Evolutionary conservation across 2,888 invertebrate species (phyloP).

Genomic region (Adelphocoris suturalis): DNA sequence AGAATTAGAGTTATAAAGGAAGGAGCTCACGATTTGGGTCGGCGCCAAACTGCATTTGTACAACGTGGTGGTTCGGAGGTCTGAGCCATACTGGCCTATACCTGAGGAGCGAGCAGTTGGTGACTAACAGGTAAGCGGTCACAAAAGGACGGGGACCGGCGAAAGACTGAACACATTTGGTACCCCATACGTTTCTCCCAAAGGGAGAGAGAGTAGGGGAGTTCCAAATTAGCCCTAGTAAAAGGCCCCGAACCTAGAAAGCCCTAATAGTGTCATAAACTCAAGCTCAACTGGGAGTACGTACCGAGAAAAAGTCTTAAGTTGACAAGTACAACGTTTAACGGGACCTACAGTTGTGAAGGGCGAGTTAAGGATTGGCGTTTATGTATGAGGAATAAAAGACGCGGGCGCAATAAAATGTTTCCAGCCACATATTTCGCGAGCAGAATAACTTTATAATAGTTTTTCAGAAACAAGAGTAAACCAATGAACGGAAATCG

Average conservation of each 20-base stretch:
- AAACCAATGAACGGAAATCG: no score
- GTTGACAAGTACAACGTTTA: neutral
- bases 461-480: no score
- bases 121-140: conserved; percentile 16
- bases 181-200: neutral
- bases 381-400: no score
- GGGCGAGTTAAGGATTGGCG: neutral
- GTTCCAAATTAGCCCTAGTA: conserved; percentile 19
- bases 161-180: conserved; percentile 30
- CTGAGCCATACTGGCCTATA: conserved; percentile 57
- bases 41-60: conserved; percentile 31
- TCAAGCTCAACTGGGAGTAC: neutral
- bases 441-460: no score
- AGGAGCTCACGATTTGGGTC: conserved; percentile 8
- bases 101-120: neutral
- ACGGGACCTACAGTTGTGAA: neutral
- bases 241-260: conserved; percentile 4
- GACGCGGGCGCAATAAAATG: no score
- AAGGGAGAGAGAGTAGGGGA: neutral
- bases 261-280: neutral
- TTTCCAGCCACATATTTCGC: no score
- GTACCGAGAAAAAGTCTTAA: neutral
- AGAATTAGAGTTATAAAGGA: neutral
- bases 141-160: conserved; percentile 25
- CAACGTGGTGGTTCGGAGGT: conserved; percentile 52